Percentiles rank a stretch among this genome's conserved stretches.
These are phyloP conservation scores for Megaustenia siamemsis DNA, from an alignment of 2,888 invertebrate genomes.

Conservation along the genomic window DNA sequence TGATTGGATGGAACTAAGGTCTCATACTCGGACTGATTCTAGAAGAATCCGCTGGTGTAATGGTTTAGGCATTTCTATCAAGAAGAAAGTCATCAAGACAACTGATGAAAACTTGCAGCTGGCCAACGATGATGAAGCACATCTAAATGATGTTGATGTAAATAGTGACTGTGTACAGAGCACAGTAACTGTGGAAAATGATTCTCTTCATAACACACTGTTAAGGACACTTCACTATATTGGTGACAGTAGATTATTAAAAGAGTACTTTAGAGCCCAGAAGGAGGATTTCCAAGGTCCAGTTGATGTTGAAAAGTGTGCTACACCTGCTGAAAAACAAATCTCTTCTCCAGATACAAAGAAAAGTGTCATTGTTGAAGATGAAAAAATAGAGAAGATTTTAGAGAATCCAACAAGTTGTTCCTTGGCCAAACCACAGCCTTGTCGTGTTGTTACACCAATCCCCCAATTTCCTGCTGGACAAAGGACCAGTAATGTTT, in stretches of 20 bases:
- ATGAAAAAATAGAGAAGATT: slow-evolving; percentile 13
- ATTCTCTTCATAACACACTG: slow-evolving; percentile 40
- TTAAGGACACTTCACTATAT: slow-evolving; percentile 46
- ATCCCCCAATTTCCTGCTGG: slow-evolving; percentile 47
- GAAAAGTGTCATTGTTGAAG: background rate
- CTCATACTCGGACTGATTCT: background rate
- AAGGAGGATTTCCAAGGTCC: slow-evolving; percentile 45
- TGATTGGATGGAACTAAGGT: slow-evolving; percentile 48
- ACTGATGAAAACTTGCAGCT: background rate
- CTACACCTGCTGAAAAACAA: slow-evolving; percentile 2
- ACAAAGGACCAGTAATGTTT: slow-evolving; percentile 44
- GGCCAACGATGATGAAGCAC: background rate
- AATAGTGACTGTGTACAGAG: background rate
- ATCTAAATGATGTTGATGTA: background rate
- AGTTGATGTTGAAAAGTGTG: slow-evolving; percentile 48
- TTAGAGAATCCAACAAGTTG: background rate
- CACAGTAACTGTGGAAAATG: background rate
- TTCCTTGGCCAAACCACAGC: slow-evolving; percentile 47
- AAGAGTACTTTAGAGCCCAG: slow-evolving; percentile 43
- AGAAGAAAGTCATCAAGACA: background rate
- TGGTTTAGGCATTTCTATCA: slow-evolving; percentile 30
- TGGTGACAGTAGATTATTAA: slow-evolving; percentile 40
- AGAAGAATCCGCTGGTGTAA: slow-evolving; percentile 28
- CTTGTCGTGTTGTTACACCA: slow-evolving; percentile 50
- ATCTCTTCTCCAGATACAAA: slow-evolving; percentile 7